Evolutionary conservation across 2,888 invertebrate genomes (phyloP).

Genomic region (Netelia fuscicornis): DNA sequence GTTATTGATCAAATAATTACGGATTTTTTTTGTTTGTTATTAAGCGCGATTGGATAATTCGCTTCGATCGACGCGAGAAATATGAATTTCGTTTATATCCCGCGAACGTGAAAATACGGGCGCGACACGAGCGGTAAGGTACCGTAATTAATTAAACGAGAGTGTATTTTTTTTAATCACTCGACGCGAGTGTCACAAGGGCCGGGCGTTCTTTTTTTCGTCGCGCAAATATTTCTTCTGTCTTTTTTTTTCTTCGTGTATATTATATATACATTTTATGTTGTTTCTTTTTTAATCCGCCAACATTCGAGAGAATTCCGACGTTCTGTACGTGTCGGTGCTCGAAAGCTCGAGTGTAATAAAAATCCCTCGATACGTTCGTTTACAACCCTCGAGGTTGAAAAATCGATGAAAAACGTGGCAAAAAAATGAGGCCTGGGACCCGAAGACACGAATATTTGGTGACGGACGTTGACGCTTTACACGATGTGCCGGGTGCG

Average conservation of each 20-base stretch:
- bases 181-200: conserved; percentile 7
- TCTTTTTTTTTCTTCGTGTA: conserved; percentile 2
- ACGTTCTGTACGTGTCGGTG: not conserved
- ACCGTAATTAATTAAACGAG: conserved; percentile 46
- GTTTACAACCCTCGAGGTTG: conserved; percentile 31
- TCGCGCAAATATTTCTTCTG: not conserved
- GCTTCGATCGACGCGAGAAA: conserved; percentile 2
- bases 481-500: not conserved
- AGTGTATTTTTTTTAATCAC: conserved; percentile 46
- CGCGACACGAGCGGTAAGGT: conserved; percentile 16
- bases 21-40: not conserved
- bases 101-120: conserved; percentile 5
- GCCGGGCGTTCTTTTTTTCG: conserved; percentile 15
- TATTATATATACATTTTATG: not conserved
- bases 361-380: conserved; percentile 17
- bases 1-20: not conserved
- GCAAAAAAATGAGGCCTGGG: not conserved
- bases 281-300: conserved; percentile 3
- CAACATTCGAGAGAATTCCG: conserved; percentile 2
- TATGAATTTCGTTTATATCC: conserved; percentile 43
- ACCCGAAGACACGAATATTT: conserved; percentile 20
- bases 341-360: conserved; percentile 31
- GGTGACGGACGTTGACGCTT: not conserved
- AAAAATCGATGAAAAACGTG: conserved; percentile 40
- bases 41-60: no score